These are phyloP conservation scores for Elaphurus davidianus DNA, from an alignment of 2,113 vertebrate genomes.

Conservation along the genomic window DNA sequence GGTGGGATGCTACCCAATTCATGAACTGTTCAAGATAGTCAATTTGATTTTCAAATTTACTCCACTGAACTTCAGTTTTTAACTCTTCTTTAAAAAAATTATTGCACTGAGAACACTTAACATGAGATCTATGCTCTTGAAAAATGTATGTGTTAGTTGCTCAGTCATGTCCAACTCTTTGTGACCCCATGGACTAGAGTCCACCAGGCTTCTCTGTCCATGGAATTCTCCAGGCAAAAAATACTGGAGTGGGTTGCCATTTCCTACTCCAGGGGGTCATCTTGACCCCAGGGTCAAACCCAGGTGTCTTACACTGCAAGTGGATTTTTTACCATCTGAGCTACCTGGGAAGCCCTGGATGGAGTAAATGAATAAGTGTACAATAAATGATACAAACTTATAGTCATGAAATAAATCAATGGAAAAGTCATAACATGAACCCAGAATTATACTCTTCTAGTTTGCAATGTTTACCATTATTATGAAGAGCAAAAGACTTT, in stretches of 20 bases:
- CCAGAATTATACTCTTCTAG: background rate
- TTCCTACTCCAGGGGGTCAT: background rate
- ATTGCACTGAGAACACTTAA: background rate
- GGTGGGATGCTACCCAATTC: background rate
- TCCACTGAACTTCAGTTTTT: background rate
- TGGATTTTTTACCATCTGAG: background rate
- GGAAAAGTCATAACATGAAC: background rate
- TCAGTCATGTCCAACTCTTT: background rate
- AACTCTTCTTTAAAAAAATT: background rate
- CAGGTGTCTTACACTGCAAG: background rate
- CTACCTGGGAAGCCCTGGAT: background rate
- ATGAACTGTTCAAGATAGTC: background rate
- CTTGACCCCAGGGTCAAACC: background rate
- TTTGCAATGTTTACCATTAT: background rate
- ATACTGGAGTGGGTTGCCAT: background rate
- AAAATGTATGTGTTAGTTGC: background rate
- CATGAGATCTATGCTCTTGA: background rate
- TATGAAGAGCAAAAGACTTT: background rate
- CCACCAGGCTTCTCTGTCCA: background rate
- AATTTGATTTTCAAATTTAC: background rate
- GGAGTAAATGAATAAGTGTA: background rate
- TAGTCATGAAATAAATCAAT: background rate
- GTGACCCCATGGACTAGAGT: background rate
- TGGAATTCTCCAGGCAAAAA: background rate
- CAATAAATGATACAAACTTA: background rate